Evolutionary conservation across 2,797 vertebrate genomes (phyloP).

Genomic region (Eurystomus glaucurus): DNA sequence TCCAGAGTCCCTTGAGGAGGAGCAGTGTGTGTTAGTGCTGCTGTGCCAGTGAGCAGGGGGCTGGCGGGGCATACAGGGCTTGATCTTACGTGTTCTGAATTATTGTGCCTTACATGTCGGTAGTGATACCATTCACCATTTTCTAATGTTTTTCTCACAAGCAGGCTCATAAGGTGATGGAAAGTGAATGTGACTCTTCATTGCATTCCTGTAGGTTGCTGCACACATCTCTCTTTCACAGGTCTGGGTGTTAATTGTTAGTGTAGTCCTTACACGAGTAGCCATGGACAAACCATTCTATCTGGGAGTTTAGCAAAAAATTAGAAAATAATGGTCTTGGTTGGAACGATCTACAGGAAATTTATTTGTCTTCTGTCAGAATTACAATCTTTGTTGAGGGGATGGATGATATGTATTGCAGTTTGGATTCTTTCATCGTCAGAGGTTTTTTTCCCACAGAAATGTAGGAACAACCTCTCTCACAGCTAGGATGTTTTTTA

Average conservation of each 20-base stretch:
- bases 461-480: not conserved
- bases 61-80: fast-evolving
- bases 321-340: not conserved
- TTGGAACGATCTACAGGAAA: not conserved
- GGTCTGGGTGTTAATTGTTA: not conserved
- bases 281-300: not conserved
- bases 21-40: not conserved
- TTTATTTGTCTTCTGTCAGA: not conserved
- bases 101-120: fast-evolving
- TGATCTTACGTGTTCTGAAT: not conserved
- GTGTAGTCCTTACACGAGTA: not conserved
- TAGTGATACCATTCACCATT: not conserved
- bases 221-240: not conserved
- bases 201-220: not conserved
- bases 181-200: not conserved
- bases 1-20: fast-evolving
- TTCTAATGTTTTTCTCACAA: not conserved
- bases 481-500: not conserved
- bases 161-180: not conserved
- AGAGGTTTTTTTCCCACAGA: not conserved
- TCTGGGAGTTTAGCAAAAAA: not conserved
- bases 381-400: not conserved
- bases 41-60: not conserved
- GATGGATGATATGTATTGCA: not conserved
- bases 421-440: not conserved